phyloP scores from a whole-genome alignment of 2,113 vertebrate genomes.

The Lucifuga dentata region DNA sequence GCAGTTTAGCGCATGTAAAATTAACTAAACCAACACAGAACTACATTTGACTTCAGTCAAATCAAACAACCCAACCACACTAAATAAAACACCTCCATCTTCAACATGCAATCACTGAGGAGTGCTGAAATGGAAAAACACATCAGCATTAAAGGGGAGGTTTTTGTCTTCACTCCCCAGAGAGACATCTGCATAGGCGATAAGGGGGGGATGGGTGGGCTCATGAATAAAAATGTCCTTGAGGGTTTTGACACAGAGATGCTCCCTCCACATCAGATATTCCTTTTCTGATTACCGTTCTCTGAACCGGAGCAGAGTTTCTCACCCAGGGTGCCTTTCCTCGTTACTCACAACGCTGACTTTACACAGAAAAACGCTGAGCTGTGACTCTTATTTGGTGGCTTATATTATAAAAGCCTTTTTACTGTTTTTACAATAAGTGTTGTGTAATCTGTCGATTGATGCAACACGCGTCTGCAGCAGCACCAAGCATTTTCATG shows the following conservation, averaged over 20 bases:
- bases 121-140: slow-evolving; percentile 53
- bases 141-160: slow-evolving; percentile 22
- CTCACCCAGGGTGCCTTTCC: slow-evolving; percentile 16
- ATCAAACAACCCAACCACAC: slow-evolving; percentile 1
- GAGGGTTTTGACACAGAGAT: slow-evolving; percentile 31
- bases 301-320: slow-evolving; percentile 34
- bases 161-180: slow-evolving; percentile 19
- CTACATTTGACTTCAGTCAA: slow-evolving; percentile 9
- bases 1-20: too few species aligned
- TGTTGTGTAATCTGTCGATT: too few species aligned
- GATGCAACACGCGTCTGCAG: too few species aligned
- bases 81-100: slow-evolving; percentile 11
- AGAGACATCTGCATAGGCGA: slow-evolving; percentile 13
- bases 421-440: too few species aligned
- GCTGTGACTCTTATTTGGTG: too few species aligned
- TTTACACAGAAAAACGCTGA: slow-evolving; percentile 36
- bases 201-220: slow-evolving; percentile 29
- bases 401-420: too few species aligned
- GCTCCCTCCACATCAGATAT: slow-evolving; percentile 27
- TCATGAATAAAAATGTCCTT: slow-evolving; percentile 54
- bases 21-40: slow-evolving; percentile 13
- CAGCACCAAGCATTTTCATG: too few species aligned
- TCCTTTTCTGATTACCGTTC: slow-evolving; percentile 33
- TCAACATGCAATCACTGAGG: slow-evolving; percentile 42
- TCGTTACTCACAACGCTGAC: too few species aligned